Evolutionary conservation across 2,797 vertebrate genomes (phyloP).

Genomic region (Thripadectes ignobilis): DNA sequence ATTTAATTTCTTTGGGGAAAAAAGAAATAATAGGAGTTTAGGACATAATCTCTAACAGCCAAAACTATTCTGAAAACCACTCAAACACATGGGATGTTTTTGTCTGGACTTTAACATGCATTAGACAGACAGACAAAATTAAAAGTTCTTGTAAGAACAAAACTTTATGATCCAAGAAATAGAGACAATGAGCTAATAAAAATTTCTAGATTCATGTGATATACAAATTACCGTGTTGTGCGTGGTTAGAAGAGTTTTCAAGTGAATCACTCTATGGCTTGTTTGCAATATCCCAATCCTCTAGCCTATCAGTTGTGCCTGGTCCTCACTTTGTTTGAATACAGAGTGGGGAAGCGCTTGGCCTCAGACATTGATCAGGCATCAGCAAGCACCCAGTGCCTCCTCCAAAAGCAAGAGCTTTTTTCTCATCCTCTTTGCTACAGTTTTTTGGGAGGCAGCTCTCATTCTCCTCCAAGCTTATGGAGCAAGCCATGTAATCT

Average conservation of each 20-base stretch:
- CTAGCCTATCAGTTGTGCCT: neutral
- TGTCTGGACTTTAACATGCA: neutral
- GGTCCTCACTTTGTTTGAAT: neutral
- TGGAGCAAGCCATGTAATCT: neutral
- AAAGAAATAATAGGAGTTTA: neutral
- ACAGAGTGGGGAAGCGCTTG: neutral
- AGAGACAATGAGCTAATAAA: neutral
- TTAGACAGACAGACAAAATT: neutral
- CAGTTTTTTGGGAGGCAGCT: neutral
- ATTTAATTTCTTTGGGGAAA: neutral
- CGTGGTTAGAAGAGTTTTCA: neutral
- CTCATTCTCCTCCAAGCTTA: neutral
- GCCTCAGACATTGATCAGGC: accelerated
- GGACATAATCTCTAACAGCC: neutral
- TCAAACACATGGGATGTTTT: neutral
- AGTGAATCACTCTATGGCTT: neutral
- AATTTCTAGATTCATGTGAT: neutral
- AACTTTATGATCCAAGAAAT: neutral
- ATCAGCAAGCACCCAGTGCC: neutral
- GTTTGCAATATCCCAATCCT: neutral
- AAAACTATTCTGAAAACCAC: neutral
- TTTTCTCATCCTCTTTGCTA: neutral
- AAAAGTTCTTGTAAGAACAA: neutral
- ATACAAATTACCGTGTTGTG: neutral
- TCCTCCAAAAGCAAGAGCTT: neutral